Conservation (phyloP, 2,113 vertebrate genomes). For the Arvicanthis niloticus region DNA sequence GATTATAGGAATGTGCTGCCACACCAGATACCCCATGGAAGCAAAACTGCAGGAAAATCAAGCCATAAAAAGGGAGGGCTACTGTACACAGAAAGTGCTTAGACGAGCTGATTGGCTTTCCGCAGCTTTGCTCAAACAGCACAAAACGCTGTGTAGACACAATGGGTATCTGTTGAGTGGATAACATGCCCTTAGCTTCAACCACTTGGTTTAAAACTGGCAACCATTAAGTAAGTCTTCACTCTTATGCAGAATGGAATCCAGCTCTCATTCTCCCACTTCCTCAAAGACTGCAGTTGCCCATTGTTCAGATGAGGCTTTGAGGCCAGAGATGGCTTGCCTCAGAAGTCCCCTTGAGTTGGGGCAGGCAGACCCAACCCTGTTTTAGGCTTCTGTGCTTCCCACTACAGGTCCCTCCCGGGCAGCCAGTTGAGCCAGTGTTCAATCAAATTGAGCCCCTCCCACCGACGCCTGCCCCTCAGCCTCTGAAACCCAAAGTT, state of each 20-base stretch:
- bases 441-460: conserved; percentile 63
- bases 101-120: neutral
- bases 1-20: neutral
- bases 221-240: neutral
- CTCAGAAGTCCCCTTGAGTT: neutral
- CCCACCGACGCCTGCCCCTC: neutral
- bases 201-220: neutral
- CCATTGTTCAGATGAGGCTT: neutral
- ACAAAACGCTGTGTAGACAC: neutral
- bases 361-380: neutral
- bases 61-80: neutral
- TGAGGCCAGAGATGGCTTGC: neutral
- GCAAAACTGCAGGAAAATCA: neutral
- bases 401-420: accelerated
- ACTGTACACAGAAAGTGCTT: neutral
- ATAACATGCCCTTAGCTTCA: neutral
- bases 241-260: neutral
- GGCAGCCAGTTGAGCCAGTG: conserved; percentile 39
- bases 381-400: neutral
- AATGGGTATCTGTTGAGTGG: neutral
- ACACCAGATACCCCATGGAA: neutral
- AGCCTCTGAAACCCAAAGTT: conserved; percentile 48
- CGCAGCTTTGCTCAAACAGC: neutral
- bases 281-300: neutral
- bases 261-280: neutral